Evolutionary conservation across 2,888 invertebrate genomes (phyloP), one percentile per base, ranked within the genome.

Genomic region (Orthonychiurus folsomi): DNA sequence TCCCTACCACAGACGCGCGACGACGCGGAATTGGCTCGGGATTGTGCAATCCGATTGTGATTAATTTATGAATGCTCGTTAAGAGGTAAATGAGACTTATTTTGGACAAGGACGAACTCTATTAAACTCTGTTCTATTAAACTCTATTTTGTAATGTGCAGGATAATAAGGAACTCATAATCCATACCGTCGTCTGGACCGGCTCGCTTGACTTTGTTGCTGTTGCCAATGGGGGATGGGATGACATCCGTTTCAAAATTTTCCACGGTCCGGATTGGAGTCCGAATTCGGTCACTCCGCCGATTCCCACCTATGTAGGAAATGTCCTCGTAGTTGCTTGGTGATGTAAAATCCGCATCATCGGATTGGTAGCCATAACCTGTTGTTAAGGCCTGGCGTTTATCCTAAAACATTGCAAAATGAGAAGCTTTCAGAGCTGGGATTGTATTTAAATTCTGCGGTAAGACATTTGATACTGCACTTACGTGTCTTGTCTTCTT

Each of bases 341-440:
- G 5, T 15, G 37, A 37, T 5, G 37, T 37, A 5, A 37, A 37
- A 5, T 37, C 37, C 15, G 37, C 37, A 9, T 15, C 37, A 15
- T 37, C 37, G 37, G 15, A 9, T 37, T 5, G 37, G 37, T 9
- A 37, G 15, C 15, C 37, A 15, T 37, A 37, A 15, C 37, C 37
- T 37, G 68, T 67, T 58, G 68, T 69, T 25, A 3, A n/a, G 9
- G 57, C 25, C 23, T 57, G 57, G 21, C 70, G 61, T 58, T 70
- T 70, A 50, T 70, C 70, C 62, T 70, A n/a, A n/a, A n/a, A 63
- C 53, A n/a, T 26, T n/a, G 21, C 21, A 52, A 52, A n/a, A 52
- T 37, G 37, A 15, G 37, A 37, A 37, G 5, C 5, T 9, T 9
- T 37, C 5, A 37, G 15, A 9, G 9, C 15, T 37, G 5, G 5